Percentiles rank a stretch among this genome's conserved stretches.
These are phyloP conservation scores for Tichodroma muraria DNA, from an alignment of 2,113 vertebrate species.

Conservation along the genomic window DNA sequence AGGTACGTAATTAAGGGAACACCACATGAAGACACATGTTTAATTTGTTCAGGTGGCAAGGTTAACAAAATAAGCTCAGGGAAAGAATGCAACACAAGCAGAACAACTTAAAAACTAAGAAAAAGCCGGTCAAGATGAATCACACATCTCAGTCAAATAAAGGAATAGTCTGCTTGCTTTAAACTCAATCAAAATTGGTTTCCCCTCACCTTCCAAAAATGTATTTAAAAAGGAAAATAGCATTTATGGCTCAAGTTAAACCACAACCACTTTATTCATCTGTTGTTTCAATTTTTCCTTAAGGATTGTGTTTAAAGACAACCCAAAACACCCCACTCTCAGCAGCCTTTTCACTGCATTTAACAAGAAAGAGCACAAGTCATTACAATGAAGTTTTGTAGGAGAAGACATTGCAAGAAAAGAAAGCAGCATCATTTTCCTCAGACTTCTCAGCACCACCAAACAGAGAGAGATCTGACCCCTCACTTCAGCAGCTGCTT, in stretches of 20 bases:
- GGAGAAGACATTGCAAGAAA: neutral
- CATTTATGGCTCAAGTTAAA: neutral
- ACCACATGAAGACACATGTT: fast-evolving
- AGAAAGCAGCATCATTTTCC: neutral
- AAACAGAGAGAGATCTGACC: neutral
- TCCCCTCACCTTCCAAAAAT: neutral
- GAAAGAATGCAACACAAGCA: neutral
- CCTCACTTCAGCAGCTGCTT: neutral
- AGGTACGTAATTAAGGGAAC: neutral
- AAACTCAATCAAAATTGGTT: neutral
- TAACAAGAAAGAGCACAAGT: neutral
- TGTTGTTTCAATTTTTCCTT: constrained; percentile 20
- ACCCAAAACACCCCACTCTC: neutral
- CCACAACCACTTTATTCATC: neutral
- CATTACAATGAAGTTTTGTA: neutral
- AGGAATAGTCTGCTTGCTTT: neutral
- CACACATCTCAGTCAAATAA: neutral
- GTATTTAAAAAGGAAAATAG: neutral
- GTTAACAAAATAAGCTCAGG: neutral
- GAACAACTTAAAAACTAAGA: neutral
- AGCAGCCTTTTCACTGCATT: neutral
- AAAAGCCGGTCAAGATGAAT: neutral
- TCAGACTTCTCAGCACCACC: neutral
- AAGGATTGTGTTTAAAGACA: neutral
- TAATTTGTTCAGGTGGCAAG: neutral